Evolutionary conservation across 2,113 vertebrate genomes (phyloP), one percentile per base, ranked within the genome.

Genomic region (Apteryx owenii): DNA sequence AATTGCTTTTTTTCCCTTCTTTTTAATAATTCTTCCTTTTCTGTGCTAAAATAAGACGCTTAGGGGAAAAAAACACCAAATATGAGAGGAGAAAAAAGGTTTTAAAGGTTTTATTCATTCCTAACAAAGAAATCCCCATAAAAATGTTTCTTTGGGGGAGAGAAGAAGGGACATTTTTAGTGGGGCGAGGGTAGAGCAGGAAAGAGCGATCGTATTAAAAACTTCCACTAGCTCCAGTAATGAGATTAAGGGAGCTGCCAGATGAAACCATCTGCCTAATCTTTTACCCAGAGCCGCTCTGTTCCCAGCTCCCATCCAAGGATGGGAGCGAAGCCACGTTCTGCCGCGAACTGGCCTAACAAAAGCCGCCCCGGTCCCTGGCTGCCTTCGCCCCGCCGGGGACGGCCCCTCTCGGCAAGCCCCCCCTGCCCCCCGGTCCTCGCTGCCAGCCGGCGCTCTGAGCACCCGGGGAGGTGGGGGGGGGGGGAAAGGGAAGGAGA

Each of bases 211-310:
- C 82, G 48, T 69, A 75, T 94, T 64, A 94, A 95, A 97, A 95
- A 94, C 88, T 97, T 97, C 91, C 42, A 95, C 79, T 51, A 56
- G 87, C 89, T 96, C 89, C 61, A 86, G 77, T 96, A 96, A 97
- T 97, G 93, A 97, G 96, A 97, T 96, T 91, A 96, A 97, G 94
- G 91, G 95, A 96, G 85, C 95, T 96, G 95, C 95, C 96, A 97
- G 97, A 93, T 94, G 95, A 97, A 97, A 96, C 96, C 96, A 97
- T 97, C 97, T 97, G 96, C 96, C 95, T 92, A 94, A 93, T 94
- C 93, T 92, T 90, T 93, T 90, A 94, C 90, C 83, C 95, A 6
- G 87, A 96, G 89, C 91, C 10, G 0, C 79, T 95, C 71, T 71
- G 93, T 94, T 94, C 88, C 76, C 88, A 80, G 2, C 48, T 93